These are phyloP conservation scores for Caenorhabditis brenneri DNA, from an alignment of 1,140 invertebrate genomes.

Conservation along the genomic window DNA sequence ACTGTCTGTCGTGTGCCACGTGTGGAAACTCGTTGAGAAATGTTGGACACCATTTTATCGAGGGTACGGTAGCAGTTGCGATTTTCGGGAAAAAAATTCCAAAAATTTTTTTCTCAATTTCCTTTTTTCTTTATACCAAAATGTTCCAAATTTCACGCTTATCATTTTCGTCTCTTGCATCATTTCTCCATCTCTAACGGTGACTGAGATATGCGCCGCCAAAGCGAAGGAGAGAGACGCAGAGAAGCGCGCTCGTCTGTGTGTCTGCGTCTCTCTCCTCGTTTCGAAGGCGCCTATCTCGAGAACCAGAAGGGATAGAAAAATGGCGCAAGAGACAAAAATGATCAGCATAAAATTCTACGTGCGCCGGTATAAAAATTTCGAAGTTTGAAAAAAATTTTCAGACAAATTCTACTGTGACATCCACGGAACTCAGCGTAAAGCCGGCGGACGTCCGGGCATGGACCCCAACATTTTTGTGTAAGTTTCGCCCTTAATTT, in stretches of 20 bases:
- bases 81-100: neutral
- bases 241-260: neutral
- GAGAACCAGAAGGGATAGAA: too few relatives aligned
- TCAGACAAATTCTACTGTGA: constrained; percentile 91
- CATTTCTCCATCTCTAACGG: neutral
- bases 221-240: neutral
- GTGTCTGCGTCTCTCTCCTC: neutral
- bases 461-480: constrained; percentile 53
- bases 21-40: constrained; percentile 93
- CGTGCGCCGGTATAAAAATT: too few relatives aligned
- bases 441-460: neutral
- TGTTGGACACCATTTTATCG: constrained; percentile 74
- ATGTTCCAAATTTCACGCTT: neutral
- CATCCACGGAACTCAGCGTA: constrained; percentile 79
- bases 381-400: constrained; percentile 75
- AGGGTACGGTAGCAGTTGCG: neutral
- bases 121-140: neutral
- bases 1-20: constrained; percentile 94
- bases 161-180: neutral
- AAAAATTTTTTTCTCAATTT: too few relatives aligned
- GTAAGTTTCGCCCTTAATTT: too few relatives aligned
- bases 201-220: neutral
- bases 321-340: too few relatives aligned
- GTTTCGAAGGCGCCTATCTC: too few relatives aligned
- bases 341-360: too few relatives aligned